These are phyloP conservation scores for Chrysotoxum bicinctum DNA, from an alignment of 2,888 invertebrate species.

Conservation along the genomic window DNA sequence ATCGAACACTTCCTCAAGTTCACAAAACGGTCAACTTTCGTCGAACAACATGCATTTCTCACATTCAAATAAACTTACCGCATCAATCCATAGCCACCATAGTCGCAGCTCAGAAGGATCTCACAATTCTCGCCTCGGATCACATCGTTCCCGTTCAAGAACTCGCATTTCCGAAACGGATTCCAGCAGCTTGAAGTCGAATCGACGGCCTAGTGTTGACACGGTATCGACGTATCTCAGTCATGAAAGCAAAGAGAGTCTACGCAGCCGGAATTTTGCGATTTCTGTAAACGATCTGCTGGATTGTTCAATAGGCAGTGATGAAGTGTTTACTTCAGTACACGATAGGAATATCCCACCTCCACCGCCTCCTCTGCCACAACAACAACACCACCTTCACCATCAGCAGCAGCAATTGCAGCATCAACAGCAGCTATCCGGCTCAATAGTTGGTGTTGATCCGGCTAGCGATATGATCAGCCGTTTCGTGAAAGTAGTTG, in stretches of 20 bases:
- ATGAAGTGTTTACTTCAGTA: constrained; percentile 85
- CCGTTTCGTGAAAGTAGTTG: constrained; percentile 87
- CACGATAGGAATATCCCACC: constrained; percentile 74
- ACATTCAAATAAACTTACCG: constrained; percentile 78
- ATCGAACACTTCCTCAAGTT: constrained; percentile 74
- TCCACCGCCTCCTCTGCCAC: constrained; percentile 76
- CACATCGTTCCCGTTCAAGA: constrained; percentile 80
- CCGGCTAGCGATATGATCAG: constrained; percentile 84
- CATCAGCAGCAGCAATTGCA: constrained; percentile 75
- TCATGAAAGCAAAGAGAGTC: constrained; percentile 90
- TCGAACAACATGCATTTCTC: constrained; percentile 75
- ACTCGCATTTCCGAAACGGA: constrained; percentile 82
- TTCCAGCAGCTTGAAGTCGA: constrained; percentile 88
- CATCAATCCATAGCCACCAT: constrained; percentile 80
- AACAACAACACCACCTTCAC: constrained; percentile 73
- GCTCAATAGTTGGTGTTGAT: constrained; percentile 83
- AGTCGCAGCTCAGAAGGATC: constrained; percentile 81
- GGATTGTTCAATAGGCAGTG: constrained; percentile 88
- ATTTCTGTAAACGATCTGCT: constrained; percentile 86
- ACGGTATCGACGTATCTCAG: constrained; percentile 95
- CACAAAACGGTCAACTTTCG: constrained; percentile 75
- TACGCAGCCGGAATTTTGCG: constrained; percentile 83
- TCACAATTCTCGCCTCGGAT: constrained; percentile 78
- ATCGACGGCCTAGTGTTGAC: constrained; percentile 91
- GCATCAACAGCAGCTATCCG: constrained; percentile 79